Evolutionary conservation across 1,140 invertebrate genomes (phyloP).

Genomic region (Sycobia sp.): DNA sequence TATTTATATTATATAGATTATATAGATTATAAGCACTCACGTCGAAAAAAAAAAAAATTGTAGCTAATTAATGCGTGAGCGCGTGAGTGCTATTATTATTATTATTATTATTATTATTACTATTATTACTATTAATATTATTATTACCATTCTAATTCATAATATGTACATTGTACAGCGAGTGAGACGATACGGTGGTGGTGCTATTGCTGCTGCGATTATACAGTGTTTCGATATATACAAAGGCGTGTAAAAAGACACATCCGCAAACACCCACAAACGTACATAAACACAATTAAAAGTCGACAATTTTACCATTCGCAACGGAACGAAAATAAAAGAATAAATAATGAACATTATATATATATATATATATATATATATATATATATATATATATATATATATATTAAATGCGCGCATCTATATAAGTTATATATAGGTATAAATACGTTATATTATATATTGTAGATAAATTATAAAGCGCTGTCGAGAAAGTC

Average conservation of each 20-base stretch:
- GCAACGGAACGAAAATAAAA: too few relatives aligned
- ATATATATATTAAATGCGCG: neutral
- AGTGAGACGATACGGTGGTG: slow-evolving; percentile 20
- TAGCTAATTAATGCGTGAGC: slow-evolving; percentile 6
- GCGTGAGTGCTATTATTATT: slow-evolving; percentile 20
- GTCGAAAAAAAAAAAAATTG: slow-evolving; percentile 1
- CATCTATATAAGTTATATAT: too few relatives aligned
- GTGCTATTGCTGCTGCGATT: slow-evolving; percentile 23
- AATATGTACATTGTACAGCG: slow-evolving; percentile 17
- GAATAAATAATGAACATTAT: too few relatives aligned
- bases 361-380: neutral
- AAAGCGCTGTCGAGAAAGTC: slow-evolving; percentile 29
- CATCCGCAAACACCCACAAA: too few relatives aligned
- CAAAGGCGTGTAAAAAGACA: too few relatives aligned
- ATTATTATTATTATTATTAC: too few relatives aligned
- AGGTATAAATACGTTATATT: too few relatives aligned
- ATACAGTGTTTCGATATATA: slow-evolving; percentile 18
- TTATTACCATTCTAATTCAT: too few relatives aligned
- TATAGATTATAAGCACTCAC: too few relatives aligned
- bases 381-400: neutral
- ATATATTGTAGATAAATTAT: slow-evolving; percentile 29
- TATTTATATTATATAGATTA: too few relatives aligned
- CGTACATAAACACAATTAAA: slow-evolving; percentile 1
- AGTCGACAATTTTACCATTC: neutral
- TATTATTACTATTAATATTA: too few relatives aligned